These are phyloP conservation scores for Rhadinocentrus ornatus DNA, from an alignment of 2,797 vertebrate species.

Conservation along the genomic window DNA sequence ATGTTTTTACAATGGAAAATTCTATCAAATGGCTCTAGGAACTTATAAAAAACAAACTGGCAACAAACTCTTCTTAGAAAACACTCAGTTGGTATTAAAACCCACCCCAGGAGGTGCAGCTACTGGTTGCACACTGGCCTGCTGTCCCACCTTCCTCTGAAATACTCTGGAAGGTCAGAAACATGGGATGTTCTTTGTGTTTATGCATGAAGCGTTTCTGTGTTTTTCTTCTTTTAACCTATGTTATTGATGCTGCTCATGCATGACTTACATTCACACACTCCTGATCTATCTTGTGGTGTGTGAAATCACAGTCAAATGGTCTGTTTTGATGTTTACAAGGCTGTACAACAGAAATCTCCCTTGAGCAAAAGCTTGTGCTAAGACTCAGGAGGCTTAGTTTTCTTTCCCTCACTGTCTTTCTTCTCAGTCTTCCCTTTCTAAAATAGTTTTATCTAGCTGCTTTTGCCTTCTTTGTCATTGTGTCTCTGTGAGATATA, in stretches of 20 bases:
- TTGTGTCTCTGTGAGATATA: constrained; percentile 1
- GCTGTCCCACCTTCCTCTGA: constrained; percentile 1
- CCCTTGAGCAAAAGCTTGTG: constrained; percentile 49
- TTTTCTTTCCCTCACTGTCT: constrained; percentile 3
- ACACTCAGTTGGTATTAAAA: constrained; percentile 12
- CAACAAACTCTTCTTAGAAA: background rate
- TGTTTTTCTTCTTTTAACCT: constrained; percentile 7
- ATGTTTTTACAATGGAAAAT: constrained; percentile 45
- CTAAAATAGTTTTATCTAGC: background rate
- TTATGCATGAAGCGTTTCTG: background rate
- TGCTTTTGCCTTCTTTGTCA: constrained; percentile 1
- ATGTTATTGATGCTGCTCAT: constrained; percentile 44
- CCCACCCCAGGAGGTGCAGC: background rate
- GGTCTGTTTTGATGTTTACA: constrained; percentile 71
- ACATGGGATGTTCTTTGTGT: constrained; percentile 9
- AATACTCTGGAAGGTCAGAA: constrained; percentile 10
- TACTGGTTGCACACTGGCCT: constrained; percentile 4
- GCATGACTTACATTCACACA: constrained; percentile 49
- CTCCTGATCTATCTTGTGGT: constrained; percentile 28
- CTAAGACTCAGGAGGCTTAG: constrained; percentile 35
- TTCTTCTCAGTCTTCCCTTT: background rate
- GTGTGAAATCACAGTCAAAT: constrained; percentile 63
- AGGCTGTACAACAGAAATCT: constrained; percentile 52
- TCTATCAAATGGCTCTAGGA: constrained; percentile 6
- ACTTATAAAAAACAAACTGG: constrained; percentile 27